A percentile compares a stretch with the other conserved stretches of the same genome.
Evolutionary conservation across 2,888 invertebrate genomes (phyloP).

Genomic region (Nephrocerus scutellatus): DNA sequence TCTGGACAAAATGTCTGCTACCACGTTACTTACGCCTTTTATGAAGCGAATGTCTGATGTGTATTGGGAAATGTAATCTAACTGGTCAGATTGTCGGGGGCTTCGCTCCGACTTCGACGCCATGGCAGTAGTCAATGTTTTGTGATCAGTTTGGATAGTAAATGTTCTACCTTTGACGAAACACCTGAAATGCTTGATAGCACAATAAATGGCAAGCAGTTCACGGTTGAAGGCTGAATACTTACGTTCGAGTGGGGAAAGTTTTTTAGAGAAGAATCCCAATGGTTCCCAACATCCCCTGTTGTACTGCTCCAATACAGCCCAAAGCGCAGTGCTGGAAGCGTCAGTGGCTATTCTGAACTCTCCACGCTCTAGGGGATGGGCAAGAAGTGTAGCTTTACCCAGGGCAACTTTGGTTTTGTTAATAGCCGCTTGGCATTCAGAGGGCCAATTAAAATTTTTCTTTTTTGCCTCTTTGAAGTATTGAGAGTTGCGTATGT

Average conservation of each 20-base stretch:
- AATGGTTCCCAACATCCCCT: not conserved
- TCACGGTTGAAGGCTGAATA: slow-evolving; percentile 14
- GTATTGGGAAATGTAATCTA: no score
- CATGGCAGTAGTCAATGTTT: slow-evolving; percentile 10
- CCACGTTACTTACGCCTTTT: no score
- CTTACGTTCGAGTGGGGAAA: slow-evolving; percentile 8
- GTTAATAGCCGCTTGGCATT: not conserved
- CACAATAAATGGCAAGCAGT: slow-evolving; percentile 10
- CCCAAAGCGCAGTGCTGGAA: slow-evolving; percentile 10
- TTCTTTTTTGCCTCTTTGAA: slow-evolving; percentile 3
- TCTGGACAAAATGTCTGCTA: no score
- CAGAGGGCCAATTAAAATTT: not conserved
- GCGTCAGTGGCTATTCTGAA: slow-evolving; percentile 7
- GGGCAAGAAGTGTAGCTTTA: no score
- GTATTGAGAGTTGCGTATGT: slow-evolving; percentile 11
- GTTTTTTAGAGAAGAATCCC: slow-evolving; percentile 10
- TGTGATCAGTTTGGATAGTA: slow-evolving; percentile 12
- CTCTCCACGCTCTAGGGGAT: no score
- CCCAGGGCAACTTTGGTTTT: not conserved
- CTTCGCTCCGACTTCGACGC: no score
- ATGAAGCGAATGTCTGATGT: no score
- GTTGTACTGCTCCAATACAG: not conserved
- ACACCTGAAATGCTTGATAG: slow-evolving; percentile 13
- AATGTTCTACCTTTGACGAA: slow-evolving; percentile 9
- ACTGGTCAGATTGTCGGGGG: no score